Evolutionary conservation across 2,888 invertebrate genomes (phyloP), one percentile per base, ranked within the genome.

Genomic region (Tribolium freemani): DNA sequence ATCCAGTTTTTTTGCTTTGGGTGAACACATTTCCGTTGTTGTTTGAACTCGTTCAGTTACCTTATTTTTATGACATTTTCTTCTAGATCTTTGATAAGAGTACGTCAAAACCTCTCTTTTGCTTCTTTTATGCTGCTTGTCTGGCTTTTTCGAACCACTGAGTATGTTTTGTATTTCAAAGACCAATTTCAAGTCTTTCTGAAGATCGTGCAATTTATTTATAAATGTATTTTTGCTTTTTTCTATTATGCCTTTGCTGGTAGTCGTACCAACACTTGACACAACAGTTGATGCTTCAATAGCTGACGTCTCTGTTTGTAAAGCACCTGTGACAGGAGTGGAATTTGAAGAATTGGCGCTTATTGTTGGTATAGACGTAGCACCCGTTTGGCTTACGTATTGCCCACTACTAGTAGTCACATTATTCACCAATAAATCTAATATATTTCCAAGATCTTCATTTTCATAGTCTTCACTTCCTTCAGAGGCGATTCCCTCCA

Each of bases 111-210:
- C 21, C 11, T 69, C 69, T 46, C 69, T 51, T 30, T 69, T 69
- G 16, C 54, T 26, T 45, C 69, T 48, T n/a, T 45, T 61, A 9
- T 10, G 26, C 30, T 44, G 44, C 0, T 48, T 21, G 0, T 54
- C 30, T 10, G 31, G 9, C 45, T 69, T 69, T 51, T 69, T 69
- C 0, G 54, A 30, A 3, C 61, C 69, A 10, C 11, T 44, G 1
- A 69, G 48, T 11, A 61, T 69, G 21, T 69, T 69, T 60, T 69
- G 69, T 11, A 69, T 61, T 54, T 69, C 69, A 54, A 61, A 69
- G 26, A 69, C 69, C n/a, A 69, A 31, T 53, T 46, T 69, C 8
- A 69, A 31, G 21, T 69, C 69, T 61, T 61, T 69, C 30, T 69
- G 61, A 11, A 69, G 38, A 46, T 61, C 51, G 16, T 69, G 61